These are phyloP conservation scores for Limnephilus marmoratus DNA, from an alignment of 2,888 invertebrate species.

Conservation along the genomic window DNA sequence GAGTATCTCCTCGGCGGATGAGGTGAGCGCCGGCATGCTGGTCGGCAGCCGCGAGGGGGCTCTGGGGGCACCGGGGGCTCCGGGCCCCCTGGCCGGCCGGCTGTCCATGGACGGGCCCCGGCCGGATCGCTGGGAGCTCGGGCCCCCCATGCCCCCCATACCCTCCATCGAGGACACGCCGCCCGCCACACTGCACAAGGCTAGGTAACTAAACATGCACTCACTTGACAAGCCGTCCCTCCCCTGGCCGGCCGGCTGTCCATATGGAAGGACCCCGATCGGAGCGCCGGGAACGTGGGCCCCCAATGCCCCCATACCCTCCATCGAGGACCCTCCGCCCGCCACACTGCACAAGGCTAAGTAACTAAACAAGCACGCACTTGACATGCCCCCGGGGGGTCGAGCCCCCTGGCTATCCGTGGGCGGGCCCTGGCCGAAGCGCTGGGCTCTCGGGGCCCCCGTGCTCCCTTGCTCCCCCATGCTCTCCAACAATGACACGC, in stretches of 20 bases:
- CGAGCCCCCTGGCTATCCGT: slow-evolving; percentile 70
- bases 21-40: slow-evolving; percentile 67
- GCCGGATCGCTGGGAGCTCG: slow-evolving; percentile 75
- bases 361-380: neutral
- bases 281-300: slow-evolving; percentile 75
- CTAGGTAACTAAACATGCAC: neutral
- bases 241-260: slow-evolving; percentile 67
- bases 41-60: slow-evolving; percentile 43
- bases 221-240: slow-evolving; percentile 68
- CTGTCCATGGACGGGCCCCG: slow-evolving; percentile 72
- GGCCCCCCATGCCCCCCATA: slow-evolving; percentile 73
- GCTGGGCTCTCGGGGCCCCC: slow-evolving; percentile 75
- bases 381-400: slow-evolving; percentile 70
- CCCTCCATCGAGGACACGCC: slow-evolving; percentile 73
- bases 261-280: slow-evolving; percentile 72
- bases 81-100: slow-evolving; percentile 68
- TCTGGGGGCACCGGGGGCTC: slow-evolving; percentile 71
- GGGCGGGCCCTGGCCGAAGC: slow-evolving; percentile 69
- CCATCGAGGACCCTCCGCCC: slow-evolving; percentile 75
- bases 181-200: slow-evolving; percentile 79
- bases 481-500: slow-evolving; percentile 72
- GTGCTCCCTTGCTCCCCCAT: too few species aligned
- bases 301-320: slow-evolving; percentile 71
- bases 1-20: slow-evolving; percentile 66
- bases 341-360: slow-evolving; percentile 77